These are phyloP conservation scores for Petrolisthes manimaculis DNA, from an alignment of 2,888 invertebrate genomes.

Conservation along the genomic window DNA sequence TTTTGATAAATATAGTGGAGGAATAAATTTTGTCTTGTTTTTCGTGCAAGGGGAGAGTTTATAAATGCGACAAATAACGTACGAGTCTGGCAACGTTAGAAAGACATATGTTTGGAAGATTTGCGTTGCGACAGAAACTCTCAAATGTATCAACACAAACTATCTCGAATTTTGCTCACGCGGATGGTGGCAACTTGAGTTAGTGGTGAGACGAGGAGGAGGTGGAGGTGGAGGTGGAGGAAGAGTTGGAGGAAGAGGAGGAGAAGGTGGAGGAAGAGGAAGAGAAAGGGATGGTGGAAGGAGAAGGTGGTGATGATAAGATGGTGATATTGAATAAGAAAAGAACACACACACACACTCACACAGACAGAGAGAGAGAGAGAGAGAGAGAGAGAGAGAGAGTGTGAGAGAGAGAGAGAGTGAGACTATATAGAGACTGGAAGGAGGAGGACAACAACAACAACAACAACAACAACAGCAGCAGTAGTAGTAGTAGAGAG, in stretches of 20 bases:
- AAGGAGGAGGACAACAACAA: conserved; percentile 29
- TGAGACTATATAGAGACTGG: too few relatives aligned
- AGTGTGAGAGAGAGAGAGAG: neutral
- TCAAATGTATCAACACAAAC: neutral
- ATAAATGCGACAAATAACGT: too few relatives aligned
- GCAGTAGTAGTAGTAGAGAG: conserved; percentile 3
- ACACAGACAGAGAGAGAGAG: neutral
- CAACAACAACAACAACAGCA: conserved; percentile 35
- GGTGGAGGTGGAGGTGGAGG: neutral
- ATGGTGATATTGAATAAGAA: too few relatives aligned
- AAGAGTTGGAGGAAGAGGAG: conserved; percentile 17
- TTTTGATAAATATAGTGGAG: too few relatives aligned
- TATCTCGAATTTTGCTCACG: neutral
- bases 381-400: neutral
- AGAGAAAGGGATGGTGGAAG: neutral
- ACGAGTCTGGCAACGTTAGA: too few relatives aligned
- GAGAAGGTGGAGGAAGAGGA: conserved; percentile 8
- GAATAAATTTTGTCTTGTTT: too few relatives aligned
- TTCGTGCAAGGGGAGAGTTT: too few relatives aligned
- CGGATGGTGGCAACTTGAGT: neutral
- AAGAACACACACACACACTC: too few relatives aligned
- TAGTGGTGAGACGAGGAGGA: neutral
- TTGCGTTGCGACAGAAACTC: neutral
- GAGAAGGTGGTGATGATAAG: too few relatives aligned
- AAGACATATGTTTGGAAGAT: neutral